Conservation (phyloP, 2,888 invertebrate species). For the Trichacis sp. region DNA sequence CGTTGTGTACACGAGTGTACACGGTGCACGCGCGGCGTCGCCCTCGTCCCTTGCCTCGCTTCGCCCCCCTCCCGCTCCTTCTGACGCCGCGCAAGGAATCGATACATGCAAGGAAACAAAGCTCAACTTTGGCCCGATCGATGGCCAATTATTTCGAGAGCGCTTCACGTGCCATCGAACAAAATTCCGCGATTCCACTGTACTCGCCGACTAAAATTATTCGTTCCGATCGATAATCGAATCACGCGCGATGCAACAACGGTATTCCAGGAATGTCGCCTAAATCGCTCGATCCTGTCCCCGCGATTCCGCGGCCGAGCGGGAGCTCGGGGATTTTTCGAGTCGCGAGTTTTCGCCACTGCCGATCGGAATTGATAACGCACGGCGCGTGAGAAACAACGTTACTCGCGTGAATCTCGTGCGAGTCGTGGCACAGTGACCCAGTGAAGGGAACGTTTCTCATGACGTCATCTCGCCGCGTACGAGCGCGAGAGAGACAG, state of each 20-base stretch:
- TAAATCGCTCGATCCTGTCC: slow-evolving; percentile 12
- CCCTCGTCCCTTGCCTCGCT: too few relatives aligned
- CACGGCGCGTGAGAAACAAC: not conserved
- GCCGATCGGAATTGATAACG: not conserved
- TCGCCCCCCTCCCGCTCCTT: slow-evolving; percentile 29
- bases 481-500: slow-evolving; percentile 52
- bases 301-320: not conserved
- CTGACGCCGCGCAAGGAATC: slow-evolving; percentile 58
- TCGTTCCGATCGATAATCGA: slow-evolving; percentile 24
- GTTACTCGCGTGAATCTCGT: not conserved
- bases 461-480: slow-evolving; percentile 60
- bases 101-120: slow-evolving; percentile 63
- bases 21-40: too few relatives aligned
- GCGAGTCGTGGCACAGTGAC: slow-evolving; percentile 52
- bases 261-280: too few relatives aligned
- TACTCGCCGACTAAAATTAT: slow-evolving; percentile 22
- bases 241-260: too few relatives aligned
- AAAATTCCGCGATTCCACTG: too few relatives aligned
- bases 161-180: slow-evolving; percentile 34
- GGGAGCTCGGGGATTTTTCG: not conserved
- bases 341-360: not conserved
- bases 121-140: slow-evolving; percentile 47
- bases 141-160: slow-evolving; percentile 55
- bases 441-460: slow-evolving; percentile 58
- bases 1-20: too few relatives aligned